These are phyloP conservation scores for Leptinotarsa texana DNA, from an alignment of 1,140 invertebrate species.

Conservation along the genomic window DNA sequence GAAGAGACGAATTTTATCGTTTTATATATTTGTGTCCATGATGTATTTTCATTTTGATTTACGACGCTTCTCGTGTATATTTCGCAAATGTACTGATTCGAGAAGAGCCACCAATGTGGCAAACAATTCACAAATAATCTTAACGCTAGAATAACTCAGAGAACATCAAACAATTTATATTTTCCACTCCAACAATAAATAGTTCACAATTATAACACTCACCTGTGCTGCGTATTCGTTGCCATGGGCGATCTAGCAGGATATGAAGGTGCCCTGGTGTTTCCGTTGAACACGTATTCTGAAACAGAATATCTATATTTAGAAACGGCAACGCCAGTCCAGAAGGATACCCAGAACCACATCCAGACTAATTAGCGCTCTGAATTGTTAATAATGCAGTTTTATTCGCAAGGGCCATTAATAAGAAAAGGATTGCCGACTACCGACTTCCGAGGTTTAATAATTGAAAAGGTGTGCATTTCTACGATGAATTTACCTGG, in stretches of 20 bases:
- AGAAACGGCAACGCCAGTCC: neutral
- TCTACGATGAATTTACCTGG: no score
- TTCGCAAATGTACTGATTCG: no score
- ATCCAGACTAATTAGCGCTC: slow-evolving; percentile 17
- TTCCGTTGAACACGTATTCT: slow-evolving; percentile 62
- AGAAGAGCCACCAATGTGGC: no score
- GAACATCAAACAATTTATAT: no score
- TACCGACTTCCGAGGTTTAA: neutral
- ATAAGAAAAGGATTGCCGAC: neutral
- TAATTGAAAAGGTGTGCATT: neutral
- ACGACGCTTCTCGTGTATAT: no score
- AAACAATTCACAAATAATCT: no score
- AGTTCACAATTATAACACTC: slow-evolving; percentile 28
- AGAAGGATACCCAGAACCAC: slow-evolving; percentile 1
- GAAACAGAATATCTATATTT: slow-evolving; percentile 50
- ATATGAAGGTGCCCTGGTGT: slow-evolving; percentile 54
- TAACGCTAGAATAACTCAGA: no score
- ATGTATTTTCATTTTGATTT: no score
- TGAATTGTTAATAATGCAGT: slow-evolving; percentile 18
- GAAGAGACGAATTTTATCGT: no score
- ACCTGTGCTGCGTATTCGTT: slow-evolving; percentile 50
- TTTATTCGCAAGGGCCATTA: neutral
- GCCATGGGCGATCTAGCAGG: slow-evolving; percentile 57
- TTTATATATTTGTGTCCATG: no score
- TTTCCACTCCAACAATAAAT: no score